These are phyloP conservation scores for Clarias batrachus DNA, from an alignment of 2,113 vertebrate species.

Conservation along the genomic window DNA sequence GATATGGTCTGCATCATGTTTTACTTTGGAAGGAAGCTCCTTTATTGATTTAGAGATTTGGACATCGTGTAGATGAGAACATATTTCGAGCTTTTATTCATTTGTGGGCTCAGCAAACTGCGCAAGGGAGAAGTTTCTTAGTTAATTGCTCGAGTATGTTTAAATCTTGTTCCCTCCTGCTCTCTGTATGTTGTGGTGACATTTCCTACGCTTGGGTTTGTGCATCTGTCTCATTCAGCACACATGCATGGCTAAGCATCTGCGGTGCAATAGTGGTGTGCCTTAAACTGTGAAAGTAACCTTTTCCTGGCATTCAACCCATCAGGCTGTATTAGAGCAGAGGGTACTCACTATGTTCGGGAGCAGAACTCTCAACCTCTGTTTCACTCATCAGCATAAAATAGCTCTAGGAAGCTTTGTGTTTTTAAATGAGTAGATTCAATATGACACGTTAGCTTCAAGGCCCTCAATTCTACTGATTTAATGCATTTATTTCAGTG, in stretches of 20 bases:
- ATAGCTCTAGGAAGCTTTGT: slow-evolving; percentile 34
- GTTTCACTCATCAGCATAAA: not conserved
- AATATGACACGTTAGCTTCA: slow-evolving; percentile 47
- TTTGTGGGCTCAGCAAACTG: not conserved
- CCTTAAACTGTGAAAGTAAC: slow-evolving; percentile 54
- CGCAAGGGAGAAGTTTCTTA: slow-evolving; percentile 4
- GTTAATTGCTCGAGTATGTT: not conserved
- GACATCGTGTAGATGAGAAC: slow-evolving; percentile 13
- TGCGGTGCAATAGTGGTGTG: slow-evolving; percentile 48
- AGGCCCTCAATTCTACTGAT: slow-evolving; percentile 19
- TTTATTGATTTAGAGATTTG: slow-evolving; percentile 4
- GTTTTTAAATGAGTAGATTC: slow-evolving; percentile 35
- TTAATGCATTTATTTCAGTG: not conserved
- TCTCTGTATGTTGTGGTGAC: slow-evolving; percentile 30
- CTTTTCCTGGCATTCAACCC: slow-evolving; percentile 51
- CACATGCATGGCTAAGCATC: slow-evolving; percentile 55
- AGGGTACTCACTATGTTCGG: slow-evolving; percentile 32
- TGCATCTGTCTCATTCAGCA: slow-evolving; percentile 51
- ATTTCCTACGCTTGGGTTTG: slow-evolving; percentile 44
- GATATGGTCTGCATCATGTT: not conserved
- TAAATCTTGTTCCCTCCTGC: not conserved
- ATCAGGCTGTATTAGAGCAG: slow-evolving; percentile 48
- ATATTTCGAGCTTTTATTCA: not conserved
- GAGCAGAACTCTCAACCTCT: slow-evolving; percentile 9
- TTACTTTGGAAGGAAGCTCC: not conserved